Evolutionary conservation across 35 echinoderm and acorn worm species (phyloP).

Genomic region (Eucidaris tribuloides): DNA sequence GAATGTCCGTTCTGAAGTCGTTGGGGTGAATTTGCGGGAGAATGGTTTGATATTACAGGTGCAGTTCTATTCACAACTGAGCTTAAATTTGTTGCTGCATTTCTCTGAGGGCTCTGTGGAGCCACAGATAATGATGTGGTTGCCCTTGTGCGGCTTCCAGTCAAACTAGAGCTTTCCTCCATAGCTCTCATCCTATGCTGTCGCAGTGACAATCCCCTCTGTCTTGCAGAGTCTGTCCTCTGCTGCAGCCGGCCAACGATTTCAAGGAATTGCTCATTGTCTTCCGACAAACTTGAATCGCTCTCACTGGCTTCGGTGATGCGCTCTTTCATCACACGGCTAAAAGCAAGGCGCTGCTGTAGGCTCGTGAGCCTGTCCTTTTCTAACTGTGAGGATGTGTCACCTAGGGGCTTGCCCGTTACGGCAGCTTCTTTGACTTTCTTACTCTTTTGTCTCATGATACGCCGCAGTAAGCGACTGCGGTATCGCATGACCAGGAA

Average conservation of each 20-base stretch:
- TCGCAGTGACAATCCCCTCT: constrained; percentile 37
- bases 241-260: constrained; percentile 42
- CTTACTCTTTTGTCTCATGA: constrained; percentile 67
- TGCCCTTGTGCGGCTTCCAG: neutral
- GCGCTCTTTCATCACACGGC: constrained; percentile 48
- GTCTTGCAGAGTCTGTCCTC: constrained; percentile 53
- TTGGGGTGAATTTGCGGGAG: constrained; percentile 2
- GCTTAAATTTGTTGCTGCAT: neutral
- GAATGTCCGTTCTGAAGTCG: neutral
- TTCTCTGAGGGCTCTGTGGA: neutral
- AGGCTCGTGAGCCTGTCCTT: constrained; percentile 69
- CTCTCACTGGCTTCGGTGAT: constrained; percentile 28
- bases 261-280: constrained; percentile 34
- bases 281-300: constrained; percentile 50
- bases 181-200: constrained; percentile 6
- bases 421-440: constrained; percentile 1
- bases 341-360: constrained; percentile 61
- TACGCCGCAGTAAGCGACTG: constrained; percentile 51
- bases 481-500: constrained; percentile 27
- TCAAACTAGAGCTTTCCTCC: constrained; percentile 5
- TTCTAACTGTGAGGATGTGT: constrained; percentile 45
- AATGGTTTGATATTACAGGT: neutral
- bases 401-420: constrained; percentile 5
- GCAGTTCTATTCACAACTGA: neutral
- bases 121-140: neutral